phyloP scores from a whole-genome alignment of 2,113 vertebrate species.

The Budorcas taxicolor region DNA sequence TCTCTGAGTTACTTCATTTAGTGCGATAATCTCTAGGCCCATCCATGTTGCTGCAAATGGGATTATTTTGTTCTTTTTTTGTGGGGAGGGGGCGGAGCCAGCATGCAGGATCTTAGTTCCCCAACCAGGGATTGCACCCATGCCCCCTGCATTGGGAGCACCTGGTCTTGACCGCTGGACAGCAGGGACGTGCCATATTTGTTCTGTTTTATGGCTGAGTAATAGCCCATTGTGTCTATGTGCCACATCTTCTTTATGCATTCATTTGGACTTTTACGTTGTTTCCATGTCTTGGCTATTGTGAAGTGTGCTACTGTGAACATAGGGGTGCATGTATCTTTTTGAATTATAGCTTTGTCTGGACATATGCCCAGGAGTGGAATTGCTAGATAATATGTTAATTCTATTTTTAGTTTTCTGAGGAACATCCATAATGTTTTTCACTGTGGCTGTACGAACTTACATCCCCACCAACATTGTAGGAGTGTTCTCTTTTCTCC shows the following conservation, averaged over 20 bases:
- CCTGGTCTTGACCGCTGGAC: not conserved
- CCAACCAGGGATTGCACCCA: not conserved
- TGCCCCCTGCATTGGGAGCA: not conserved
- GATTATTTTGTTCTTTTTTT: not conserved
- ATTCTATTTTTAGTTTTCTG: not conserved
- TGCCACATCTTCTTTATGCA: not conserved
- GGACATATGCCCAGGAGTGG: not conserved
- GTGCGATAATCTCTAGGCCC: not conserved
- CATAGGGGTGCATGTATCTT: not conserved
- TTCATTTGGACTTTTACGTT: not conserved
- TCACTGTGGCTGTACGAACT: not conserved
- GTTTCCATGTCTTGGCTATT: not conserved
- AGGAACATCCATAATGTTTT: not conserved
- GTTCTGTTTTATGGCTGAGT: not conserved
- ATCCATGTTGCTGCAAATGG: not conserved
- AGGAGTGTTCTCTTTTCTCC: not conserved
- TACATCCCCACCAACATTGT: not conserved
- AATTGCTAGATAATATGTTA: not conserved
- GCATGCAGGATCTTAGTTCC: not conserved
- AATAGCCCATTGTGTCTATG: not conserved
- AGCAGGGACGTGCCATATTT: not conserved
- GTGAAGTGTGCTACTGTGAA: not conserved
- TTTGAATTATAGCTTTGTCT: not conserved
- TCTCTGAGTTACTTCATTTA: not conserved
- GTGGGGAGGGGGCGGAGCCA: fast-evolving